Conservation (phyloP, 2,888 invertebrate species). For the Epinotia demarniana region DNA sequence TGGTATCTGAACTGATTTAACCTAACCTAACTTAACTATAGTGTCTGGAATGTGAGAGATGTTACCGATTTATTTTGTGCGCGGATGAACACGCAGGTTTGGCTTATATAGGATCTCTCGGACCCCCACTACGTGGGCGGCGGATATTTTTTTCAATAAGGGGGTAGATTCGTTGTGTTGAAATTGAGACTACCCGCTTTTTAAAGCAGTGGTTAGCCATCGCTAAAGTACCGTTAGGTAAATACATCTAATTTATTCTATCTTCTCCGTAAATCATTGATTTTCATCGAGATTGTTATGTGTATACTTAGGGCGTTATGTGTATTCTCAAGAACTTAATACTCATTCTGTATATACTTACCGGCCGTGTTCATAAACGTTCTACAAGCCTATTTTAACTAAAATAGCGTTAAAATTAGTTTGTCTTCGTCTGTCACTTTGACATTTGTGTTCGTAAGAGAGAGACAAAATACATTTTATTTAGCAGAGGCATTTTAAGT, state of each 20-base stretch:
- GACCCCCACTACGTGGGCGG: slow-evolving; percentile 11
- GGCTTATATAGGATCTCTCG: slow-evolving; percentile 20
- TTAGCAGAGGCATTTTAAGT: too few relatives aligned
- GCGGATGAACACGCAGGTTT: not conserved
- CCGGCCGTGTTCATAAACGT: too few relatives aligned
- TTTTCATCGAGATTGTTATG: not conserved
- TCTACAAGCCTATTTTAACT: too few relatives aligned
- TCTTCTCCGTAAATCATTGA: not conserved
- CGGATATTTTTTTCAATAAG: not conserved
- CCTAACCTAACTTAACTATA: slow-evolving; percentile 26
- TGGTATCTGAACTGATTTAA: slow-evolving; percentile 13
- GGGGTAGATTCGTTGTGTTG: slow-evolving; percentile 13
- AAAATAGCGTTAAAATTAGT: too few relatives aligned
- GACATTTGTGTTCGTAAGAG: too few relatives aligned
- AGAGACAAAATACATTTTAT: too few relatives aligned
- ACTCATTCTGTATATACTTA: too few relatives aligned
- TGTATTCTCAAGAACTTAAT: too few relatives aligned
- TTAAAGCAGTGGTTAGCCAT: not conserved
- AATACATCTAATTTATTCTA: not conserved
- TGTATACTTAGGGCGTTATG: too few relatives aligned
- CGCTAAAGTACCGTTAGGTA: not conserved
- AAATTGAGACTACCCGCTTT: not conserved
- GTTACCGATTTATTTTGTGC: slow-evolving; percentile 27
- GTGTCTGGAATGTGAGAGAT: slow-evolving; percentile 18
- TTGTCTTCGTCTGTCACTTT: too few relatives aligned